Percentiles rank a stretch among this genome's conserved stretches.
phyloP scores from a whole-genome alignment of 2,113 vertebrate species.

The Seriola dumerili region DNA sequence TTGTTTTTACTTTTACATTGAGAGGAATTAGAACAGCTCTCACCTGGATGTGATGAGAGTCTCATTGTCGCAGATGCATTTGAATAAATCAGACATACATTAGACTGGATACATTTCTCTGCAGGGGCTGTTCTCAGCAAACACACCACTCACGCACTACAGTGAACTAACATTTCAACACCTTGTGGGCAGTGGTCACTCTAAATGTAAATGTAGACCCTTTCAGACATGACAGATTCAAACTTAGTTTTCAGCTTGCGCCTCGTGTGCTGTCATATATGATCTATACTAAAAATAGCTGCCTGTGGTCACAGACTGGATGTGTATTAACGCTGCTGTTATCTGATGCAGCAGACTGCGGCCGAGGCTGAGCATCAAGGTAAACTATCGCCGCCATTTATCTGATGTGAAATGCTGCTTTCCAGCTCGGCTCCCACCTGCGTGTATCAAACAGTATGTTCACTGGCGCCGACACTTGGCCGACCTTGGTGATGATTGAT shows the following conservation, averaged over 20 bases:
- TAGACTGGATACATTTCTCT: neutral
- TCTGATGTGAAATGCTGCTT: slow-evolving; percentile 47
- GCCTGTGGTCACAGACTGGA: neutral
- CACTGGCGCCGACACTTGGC: slow-evolving; percentile 44
- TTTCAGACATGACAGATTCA: neutral
- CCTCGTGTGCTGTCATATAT: neutral
- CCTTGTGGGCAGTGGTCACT: neutral
- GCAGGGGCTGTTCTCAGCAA: neutral
- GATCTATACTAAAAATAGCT: slow-evolving; percentile 16
- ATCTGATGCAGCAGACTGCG: slow-evolving; percentile 11
- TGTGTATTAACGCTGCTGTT: neutral
- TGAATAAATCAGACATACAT: too few species aligned
- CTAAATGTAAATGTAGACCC: neutral
- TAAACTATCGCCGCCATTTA: slow-evolving; percentile 67
- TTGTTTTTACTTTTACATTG: neutral
- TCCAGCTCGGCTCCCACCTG: slow-evolving; percentile 43
- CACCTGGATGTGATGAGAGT: neutral
- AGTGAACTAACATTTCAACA: neutral
- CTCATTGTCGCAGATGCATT: neutral
- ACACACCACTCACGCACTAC: neutral
- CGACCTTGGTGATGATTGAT: slow-evolving; percentile 79
- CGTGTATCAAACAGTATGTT: slow-evolving; percentile 29
- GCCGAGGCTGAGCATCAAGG: slow-evolving; percentile 58
- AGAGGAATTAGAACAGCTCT: neutral
- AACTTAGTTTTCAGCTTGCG: neutral